These are phyloP conservation scores for Gouania willdenowi DNA, from an alignment of 2,797 vertebrate genomes.

Conservation along the genomic window DNA sequence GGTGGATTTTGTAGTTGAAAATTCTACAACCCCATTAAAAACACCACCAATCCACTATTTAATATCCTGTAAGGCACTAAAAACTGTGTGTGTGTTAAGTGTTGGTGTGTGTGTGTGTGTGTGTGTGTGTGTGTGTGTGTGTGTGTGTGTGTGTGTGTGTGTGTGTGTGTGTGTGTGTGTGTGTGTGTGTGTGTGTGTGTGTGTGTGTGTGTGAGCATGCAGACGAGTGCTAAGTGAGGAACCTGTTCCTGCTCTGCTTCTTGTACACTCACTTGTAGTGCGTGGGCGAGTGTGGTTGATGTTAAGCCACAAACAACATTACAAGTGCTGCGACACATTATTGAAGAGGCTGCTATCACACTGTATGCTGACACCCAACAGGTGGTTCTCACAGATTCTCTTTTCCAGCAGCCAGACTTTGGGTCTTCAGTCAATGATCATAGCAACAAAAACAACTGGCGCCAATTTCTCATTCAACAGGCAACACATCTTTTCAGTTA, in stretches of 20 bases:
- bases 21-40: too few species aligned
- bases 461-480: too few species aligned
- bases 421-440: too few species aligned
- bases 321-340: neutral
- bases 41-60: too few species aligned
- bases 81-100: too few species aligned
- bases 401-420: slow-evolving; percentile 1
- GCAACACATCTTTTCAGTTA: too few species aligned
- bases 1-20: too few species aligned
- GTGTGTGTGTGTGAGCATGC: slow-evolving; percentile 19
- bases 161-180: neutral
- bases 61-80: too few species aligned
- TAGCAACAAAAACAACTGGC: too few species aligned
- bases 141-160: slow-evolving; percentile 3
- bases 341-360: slow-evolving; percentile 18
- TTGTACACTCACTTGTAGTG: neutral
- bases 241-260: neutral
- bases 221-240: slow-evolving; percentile 25
- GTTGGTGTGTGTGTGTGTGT: too few species aligned
- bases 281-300: slow-evolving; percentile 9
- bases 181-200: slow-evolving; percentile 2
- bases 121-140: neutral
- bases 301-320: slow-evolving; percentile 5
- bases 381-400: slow-evolving; percentile 12
- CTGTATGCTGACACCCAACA: slow-evolving; percentile 23